These are phyloP conservation scores for Elegia similella DNA, from an alignment of 2,888 invertebrate genomes.

Conservation along the genomic window DNA sequence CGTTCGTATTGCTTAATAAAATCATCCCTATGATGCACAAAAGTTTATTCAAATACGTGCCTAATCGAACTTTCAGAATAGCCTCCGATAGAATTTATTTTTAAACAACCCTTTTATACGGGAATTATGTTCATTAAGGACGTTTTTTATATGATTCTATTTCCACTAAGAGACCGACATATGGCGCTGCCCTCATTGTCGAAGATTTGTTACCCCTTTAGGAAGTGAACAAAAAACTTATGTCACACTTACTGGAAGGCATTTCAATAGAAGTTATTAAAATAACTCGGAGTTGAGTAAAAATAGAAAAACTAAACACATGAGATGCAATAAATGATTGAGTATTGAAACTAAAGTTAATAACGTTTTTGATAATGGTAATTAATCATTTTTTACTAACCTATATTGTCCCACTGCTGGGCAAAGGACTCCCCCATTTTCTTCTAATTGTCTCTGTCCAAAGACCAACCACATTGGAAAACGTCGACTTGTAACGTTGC, in stretches of 20 bases:
- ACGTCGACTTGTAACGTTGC: no score
- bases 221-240: slow-evolving; percentile 42
- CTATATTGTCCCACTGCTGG: no score
- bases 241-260: slow-evolving; percentile 9
- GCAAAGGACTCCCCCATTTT: no score
- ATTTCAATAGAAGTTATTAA: slow-evolving; percentile 2
- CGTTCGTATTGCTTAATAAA: no score
- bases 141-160: slow-evolving; percentile 72
- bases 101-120: slow-evolving; percentile 77
- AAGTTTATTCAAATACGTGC: neutral
- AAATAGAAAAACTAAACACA: neutral
- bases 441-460: no score
- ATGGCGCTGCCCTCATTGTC: slow-evolving; percentile 50
- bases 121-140: slow-evolving; percentile 77
- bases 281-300: neutral
- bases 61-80: slow-evolving; percentile 44
- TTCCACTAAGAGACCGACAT: slow-evolving; percentile 49
- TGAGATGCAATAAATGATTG: no score
- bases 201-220: slow-evolving; percentile 46
- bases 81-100: slow-evolving; percentile 52
- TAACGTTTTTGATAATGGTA: no score
- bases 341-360: no score
- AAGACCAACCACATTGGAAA: no score
- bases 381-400: no score
- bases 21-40: no score